phyloP scores from a whole-genome alignment of 2,797 vertebrate genomes.

The Cossypha caffra region DNA sequence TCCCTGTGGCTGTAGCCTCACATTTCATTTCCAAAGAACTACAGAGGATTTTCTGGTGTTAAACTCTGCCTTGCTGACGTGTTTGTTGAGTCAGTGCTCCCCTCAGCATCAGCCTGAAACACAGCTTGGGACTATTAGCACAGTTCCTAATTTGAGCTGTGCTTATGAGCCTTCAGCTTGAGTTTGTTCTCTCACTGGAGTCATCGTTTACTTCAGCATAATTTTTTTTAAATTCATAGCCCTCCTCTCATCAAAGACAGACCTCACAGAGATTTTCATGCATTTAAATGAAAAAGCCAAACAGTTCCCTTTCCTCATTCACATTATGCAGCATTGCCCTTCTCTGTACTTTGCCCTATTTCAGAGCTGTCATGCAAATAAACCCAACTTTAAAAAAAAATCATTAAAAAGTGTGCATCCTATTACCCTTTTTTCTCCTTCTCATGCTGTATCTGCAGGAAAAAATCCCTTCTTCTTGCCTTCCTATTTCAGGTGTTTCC shows the following conservation, averaged over 20 bases:
- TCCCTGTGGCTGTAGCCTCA: not conserved
- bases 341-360: constrained; percentile 25
- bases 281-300: constrained; percentile 53
- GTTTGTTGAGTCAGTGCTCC: not conserved
- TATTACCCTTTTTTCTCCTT: not conserved
- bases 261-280: constrained; percentile 34
- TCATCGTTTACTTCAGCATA: not conserved
- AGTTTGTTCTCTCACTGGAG: not conserved
- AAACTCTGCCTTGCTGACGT: not conserved
- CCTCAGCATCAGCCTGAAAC: not conserved
- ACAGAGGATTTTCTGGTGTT: not conserved
- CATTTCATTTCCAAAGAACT: not conserved
- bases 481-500: not conserved
- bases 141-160: not conserved
- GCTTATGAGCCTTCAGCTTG: not conserved
- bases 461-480: not conserved
- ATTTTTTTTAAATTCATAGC: not conserved
- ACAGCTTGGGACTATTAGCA: not conserved
- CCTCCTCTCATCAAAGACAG: not conserved
- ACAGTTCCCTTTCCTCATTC: not conserved
- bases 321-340: constrained; percentile 29
- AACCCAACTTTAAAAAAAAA: not conserved
- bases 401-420: not conserved
- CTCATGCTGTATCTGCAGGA: not conserved
- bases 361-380: constrained; percentile 27